These are phyloP conservation scores for Rostratula benghalensis DNA, from an alignment of 2,113 vertebrate genomes.

Conservation along the genomic window DNA sequence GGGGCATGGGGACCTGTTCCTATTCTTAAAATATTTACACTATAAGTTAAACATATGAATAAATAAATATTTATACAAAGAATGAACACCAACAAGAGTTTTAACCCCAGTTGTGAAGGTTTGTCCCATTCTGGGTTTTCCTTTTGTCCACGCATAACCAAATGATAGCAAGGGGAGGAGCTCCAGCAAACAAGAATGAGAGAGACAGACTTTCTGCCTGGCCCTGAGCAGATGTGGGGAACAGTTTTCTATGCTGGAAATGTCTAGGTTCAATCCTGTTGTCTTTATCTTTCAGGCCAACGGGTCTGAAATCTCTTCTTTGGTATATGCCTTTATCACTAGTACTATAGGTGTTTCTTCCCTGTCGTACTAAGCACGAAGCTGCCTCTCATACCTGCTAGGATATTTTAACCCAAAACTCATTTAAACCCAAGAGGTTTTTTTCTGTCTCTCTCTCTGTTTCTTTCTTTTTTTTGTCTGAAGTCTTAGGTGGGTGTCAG, in stretches of 20 bases:
- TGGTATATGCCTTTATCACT: neutral
- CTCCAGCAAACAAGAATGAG: neutral
- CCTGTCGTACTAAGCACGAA: neutral
- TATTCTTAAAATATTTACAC: neutral
- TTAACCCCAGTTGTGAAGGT: neutral
- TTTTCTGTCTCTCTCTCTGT: too few relatives aligned
- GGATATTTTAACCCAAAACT: neutral
- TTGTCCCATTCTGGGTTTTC: neutral
- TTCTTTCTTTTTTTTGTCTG: neutral
- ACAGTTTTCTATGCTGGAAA: neutral
- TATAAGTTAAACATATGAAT: neutral
- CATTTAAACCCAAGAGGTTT: neutral
- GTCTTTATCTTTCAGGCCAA: neutral
- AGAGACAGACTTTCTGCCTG: neutral
- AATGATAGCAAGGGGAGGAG: neutral
- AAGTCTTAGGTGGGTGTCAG: neutral
- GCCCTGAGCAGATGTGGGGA: neutral
- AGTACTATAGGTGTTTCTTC: neutral
- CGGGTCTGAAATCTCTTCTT: neutral
- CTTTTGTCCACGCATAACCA: neutral
- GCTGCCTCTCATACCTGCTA: neutral
- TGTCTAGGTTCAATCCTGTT: neutral
- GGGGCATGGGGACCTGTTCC: neutral
- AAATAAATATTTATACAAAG: neutral
- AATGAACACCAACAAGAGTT: neutral